These are phyloP conservation scores for Euphydryas editha DNA, from an alignment of 2,888 invertebrate genomes.

Conservation along the genomic window DNA sequence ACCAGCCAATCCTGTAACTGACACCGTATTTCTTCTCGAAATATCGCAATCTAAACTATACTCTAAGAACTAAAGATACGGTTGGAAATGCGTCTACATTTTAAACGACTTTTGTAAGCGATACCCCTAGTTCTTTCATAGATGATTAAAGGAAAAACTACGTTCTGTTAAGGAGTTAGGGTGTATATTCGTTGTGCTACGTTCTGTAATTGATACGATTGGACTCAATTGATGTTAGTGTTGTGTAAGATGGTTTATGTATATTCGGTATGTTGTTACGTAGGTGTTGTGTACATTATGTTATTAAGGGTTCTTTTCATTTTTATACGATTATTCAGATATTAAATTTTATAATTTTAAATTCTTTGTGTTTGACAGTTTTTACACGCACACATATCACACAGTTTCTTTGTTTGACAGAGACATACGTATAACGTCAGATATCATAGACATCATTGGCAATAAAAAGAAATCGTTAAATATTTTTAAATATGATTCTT, in stretches of 20 bases:
- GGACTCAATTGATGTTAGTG: conserved; percentile 53
- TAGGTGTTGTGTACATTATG: conserved; percentile 10
- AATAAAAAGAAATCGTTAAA: no score
- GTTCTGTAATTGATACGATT: conserved; percentile 70
- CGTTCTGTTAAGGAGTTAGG: conserved; percentile 42
- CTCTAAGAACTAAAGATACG: conserved; percentile 37
- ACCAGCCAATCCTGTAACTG: conserved; percentile 81
- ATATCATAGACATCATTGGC: no score
- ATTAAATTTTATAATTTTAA: background rate
- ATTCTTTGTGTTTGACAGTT: no score
- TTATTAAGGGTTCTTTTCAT: background rate
- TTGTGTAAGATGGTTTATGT: conserved; percentile 32
- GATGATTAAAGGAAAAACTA: conserved; percentile 45
- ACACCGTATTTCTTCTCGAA: conserved; percentile 76
- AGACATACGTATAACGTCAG: background rate
- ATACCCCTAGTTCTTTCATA: conserved; percentile 74
- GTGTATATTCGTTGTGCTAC: conserved; percentile 45
- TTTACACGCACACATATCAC: no score
- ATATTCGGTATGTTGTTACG: conserved; percentile 21
- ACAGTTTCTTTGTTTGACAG: no score
- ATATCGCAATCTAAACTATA: conserved; percentile 45
- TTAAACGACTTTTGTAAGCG: conserved; percentile 63
- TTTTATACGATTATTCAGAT: background rate
- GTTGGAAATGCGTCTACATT: conserved; percentile 46
- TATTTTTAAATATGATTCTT: no score